Percentiles rank a stretch among this genome's conserved stretches.
These are phyloP conservation scores for Cephus rjabovi DNA, from an alignment of 2,888 invertebrate species.

Conservation along the genomic window DNA sequence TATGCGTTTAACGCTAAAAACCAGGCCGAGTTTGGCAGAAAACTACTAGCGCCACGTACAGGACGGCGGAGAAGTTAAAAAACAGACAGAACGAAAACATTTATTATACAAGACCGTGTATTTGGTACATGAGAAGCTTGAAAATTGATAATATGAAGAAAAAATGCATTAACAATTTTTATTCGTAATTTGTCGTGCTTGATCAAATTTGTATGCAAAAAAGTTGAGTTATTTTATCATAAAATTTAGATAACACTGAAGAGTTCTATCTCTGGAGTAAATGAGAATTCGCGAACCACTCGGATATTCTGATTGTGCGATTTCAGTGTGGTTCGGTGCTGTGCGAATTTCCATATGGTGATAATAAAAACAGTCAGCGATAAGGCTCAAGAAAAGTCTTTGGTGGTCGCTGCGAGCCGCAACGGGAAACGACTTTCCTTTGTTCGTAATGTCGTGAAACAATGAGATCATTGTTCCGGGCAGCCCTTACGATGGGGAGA, in stretches of 20 bases:
- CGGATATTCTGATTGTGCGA: background rate
- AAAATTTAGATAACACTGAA: background rate
- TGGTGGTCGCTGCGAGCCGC: constrained; percentile 2
- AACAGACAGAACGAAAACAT: too few species aligned
- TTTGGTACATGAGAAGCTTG: too few species aligned
- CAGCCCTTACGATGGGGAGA: constrained; percentile 27
- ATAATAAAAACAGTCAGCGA: constrained; percentile 15
- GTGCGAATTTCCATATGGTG: constrained; percentile 4
- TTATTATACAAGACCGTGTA: too few species aligned
- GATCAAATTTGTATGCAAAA: background rate
- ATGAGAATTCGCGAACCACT: background rate
- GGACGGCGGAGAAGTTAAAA: too few species aligned
- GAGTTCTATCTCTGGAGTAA: background rate
- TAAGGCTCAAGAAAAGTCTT: constrained; percentile 18
- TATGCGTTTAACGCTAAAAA: too few species aligned
- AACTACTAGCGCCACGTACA: too few species aligned
- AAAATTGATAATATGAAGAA: too few species aligned
- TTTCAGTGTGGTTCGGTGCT: background rate
- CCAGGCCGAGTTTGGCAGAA: too few species aligned
- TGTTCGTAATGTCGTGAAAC: constrained; percentile 37
- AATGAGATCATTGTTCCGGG: constrained; percentile 38
- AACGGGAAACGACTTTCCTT: constrained; percentile 25
- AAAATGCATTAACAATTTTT: background rate
- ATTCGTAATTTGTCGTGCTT: background rate
- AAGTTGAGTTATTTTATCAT: background rate